A percentile compares a stretch with the other conserved stretches of the same genome.
These are phyloP conservation scores for Sarcophaga peregrina DNA, from an alignment of 1,140 invertebrate species.

Conservation along the genomic window DNA sequence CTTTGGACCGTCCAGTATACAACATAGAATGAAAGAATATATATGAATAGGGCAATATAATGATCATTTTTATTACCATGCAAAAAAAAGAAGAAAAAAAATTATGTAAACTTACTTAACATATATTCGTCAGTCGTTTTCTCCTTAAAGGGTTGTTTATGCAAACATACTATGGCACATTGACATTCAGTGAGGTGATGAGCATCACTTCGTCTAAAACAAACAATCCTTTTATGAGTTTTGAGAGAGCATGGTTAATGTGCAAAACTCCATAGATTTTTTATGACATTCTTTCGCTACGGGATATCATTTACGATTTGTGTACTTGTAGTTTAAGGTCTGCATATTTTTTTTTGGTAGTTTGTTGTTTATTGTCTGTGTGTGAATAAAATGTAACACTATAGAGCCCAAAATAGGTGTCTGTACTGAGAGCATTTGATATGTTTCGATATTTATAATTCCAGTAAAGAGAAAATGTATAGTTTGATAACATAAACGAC, in stretches of 20 bases:
- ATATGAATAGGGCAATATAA: not conserved
- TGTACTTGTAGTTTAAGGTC: conserved; percentile 44
- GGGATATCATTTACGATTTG: conserved; percentile 64
- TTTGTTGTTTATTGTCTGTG: too few species aligned
- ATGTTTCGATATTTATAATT: too few species aligned
- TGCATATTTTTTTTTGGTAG: not conserved
- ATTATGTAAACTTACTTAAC: not conserved
- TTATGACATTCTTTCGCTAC: conserved; percentile 64
- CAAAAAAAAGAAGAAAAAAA: not conserved
- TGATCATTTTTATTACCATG: not conserved
- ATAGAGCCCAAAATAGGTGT: too few species aligned
- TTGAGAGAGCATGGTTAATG: conserved; percentile 50
- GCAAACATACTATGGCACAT: not conserved
- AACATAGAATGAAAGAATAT: not conserved
- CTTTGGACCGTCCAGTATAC: conserved; percentile 1
- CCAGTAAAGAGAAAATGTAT: too few species aligned
- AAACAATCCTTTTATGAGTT: conserved; percentile 46
- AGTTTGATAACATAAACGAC: too few species aligned
- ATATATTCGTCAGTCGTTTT: not conserved
- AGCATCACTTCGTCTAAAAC: not conserved
- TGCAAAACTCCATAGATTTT: conserved; percentile 48
- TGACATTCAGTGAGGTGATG: not conserved
- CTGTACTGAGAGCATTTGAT: too few species aligned
- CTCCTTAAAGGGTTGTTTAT: conserved; percentile 19
- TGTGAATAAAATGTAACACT: too few species aligned